Base-by-base conservation (phyloP, 64 coral and sea anemone genomes). In the Cladopsammia gracilis region DNA sequence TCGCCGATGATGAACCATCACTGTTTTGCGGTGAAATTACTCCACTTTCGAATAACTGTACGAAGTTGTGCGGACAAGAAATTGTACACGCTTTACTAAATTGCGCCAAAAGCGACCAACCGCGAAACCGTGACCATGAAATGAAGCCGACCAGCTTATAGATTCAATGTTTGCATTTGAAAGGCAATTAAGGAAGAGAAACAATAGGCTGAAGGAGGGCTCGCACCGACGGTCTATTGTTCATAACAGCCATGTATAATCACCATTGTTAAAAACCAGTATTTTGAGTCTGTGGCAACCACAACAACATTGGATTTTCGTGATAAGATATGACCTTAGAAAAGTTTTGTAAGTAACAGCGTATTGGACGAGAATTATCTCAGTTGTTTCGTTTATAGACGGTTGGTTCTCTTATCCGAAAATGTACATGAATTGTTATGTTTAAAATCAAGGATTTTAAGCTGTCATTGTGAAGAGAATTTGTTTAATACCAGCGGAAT, bases 131-230 rank as follows among this genome's bases (percentile, higher is more conserved):
- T 84, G 61, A 84, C 80, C 20, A 62, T 15, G 47, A 47, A 68
- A 68, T 84, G 45, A 49, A 49, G 45, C 80, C 44, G 60, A 84
- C 25, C 1, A 16, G 58, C 59, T 82, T 84, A 84, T 6, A 83
- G 34, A 65, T 26, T 48, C 19, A 48, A 10, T 46, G 60, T 84
- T 84, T 84, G 80, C 62, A 84, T 84, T 84, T 84, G 80, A 84
- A 84, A 68, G 62, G 80, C 44, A 67, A 84, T 84, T 84, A 64
- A 84, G 45, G 18, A 50, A 18, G 11, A 64, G 34, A 47, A 83
- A 66, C 79, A 83, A 83, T 64, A 47, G 59, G 61, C 8, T 83
- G n/a, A 67, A 84, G 60, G 18, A 64, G 43, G 80, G 45, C 47
- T 22, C 62, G 47, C 44, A 68, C 80, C 62, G 9, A 43, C 12